Base-by-base conservation (phyloP, 2,888 invertebrate genomes). In the Drosophila robusta region DNA sequence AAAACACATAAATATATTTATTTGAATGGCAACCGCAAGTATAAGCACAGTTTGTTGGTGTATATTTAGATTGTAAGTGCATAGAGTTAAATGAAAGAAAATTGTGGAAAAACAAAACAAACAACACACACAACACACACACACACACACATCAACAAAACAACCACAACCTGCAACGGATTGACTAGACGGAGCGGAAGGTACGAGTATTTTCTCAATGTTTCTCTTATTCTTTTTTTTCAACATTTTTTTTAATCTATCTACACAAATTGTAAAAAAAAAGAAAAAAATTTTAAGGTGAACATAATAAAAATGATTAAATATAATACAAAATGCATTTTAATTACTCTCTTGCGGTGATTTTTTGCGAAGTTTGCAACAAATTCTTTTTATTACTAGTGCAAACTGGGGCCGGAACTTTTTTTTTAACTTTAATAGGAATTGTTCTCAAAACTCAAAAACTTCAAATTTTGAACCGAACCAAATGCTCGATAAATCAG, bases 171-270 rank as follows among this genome's bases (percentile, higher is more conserved):
- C 51, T 42, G 39, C 55, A 44, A 26, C 32, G 65, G 60, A 60
- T 41, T 14, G 57, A 50, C 29, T 18, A 57, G 26, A 49, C 8
- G 62, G 34, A 32, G 36, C 29, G 55, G 41, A 75, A 75, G 66
- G 74, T 76, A 76, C 71, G 58, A 76, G 47, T 76, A 76, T 76
- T 65, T 65, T 66, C 46, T 76, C 60, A 64, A 70, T 64, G 45
- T 61, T 71, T 66, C 61, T 54, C 41, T 47, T 34, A 36, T 55
- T 58, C 39, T 47, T 70, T 56, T 45, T 18, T 56, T 51, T 47
- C 47, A 52, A 41, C n/a, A 39, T 57, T 56, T 47, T 60, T 42
- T 57, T 38, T 58, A 75, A 62, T 44, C 24, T 52, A 57, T 24
- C 54, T 24, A 72, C 72, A 72, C 50, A 56, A 75, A 61, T 32